Percentiles rank a stretch among this genome's conserved stretches.
phyloP scores from a whole-genome alignment of 2,797 vertebrate species.

The Lacerta agilis region DNA sequence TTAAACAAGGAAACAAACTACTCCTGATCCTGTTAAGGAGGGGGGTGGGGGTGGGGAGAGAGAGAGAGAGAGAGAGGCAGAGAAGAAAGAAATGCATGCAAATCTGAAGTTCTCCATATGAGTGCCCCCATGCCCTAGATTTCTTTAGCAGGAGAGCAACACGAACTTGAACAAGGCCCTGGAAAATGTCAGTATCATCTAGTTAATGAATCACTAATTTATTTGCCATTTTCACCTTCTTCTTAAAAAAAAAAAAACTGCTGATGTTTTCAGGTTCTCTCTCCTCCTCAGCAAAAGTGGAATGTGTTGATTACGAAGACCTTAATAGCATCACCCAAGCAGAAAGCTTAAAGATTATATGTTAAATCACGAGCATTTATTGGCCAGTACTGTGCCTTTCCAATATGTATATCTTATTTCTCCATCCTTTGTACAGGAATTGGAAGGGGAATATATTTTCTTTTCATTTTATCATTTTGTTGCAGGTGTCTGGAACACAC shows the following conservation, averaged over 20 bases:
- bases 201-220: slow-evolving; percentile 66
- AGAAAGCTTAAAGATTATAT: slow-evolving; percentile 70
- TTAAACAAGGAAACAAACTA: slow-evolving; percentile 36
- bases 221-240: slow-evolving; percentile 64
- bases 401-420: slow-evolving; percentile 58
- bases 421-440: slow-evolving; percentile 55
- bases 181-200: slow-evolving; percentile 56
- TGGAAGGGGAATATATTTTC: slow-evolving; percentile 28
- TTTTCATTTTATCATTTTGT: slow-evolving; percentile 50
- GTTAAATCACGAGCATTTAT: slow-evolving; percentile 66
- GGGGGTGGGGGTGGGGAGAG: neutral
- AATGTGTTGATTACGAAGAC: slow-evolving; percentile 68
- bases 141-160: slow-evolving; percentile 35
- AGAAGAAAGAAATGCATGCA: slow-evolving; percentile 21
- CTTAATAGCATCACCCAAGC: slow-evolving; percentile 69
- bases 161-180: slow-evolving; percentile 53
- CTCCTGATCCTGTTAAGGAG: neutral
- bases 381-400: slow-evolving; percentile 47
- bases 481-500: slow-evolving; percentile 47
- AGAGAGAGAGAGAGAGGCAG: neutral
- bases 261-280: slow-evolving; percentile 66
- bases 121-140: neutral
- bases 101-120: slow-evolving; percentile 42
- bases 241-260: slow-evolving; percentile 67
- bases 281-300: slow-evolving; percentile 62